A percentile compares a stretch with the other conserved stretches of the same genome.
These are phyloP conservation scores for Limnodromus scolopaceus DNA, from an alignment of 2,797 vertebrate species.

Conservation along the genomic window DNA sequence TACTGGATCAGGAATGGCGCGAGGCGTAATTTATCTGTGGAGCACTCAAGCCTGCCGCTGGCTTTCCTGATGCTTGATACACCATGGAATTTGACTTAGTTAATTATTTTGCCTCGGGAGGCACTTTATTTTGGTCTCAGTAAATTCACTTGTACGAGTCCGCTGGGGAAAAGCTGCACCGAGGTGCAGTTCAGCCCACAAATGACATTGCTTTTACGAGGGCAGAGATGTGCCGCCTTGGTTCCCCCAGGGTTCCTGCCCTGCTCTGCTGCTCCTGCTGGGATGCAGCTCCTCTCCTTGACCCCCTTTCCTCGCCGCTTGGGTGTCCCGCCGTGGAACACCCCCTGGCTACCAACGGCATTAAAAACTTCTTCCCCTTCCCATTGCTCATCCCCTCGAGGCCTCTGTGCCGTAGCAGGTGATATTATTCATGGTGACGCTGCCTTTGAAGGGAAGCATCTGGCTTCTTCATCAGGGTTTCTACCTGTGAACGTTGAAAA, in stretches of 20 bases:
- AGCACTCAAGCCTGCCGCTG: neutral
- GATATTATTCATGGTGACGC: neutral
- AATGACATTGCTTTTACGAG: neutral
- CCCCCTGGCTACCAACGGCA: neutral
- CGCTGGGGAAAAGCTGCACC: neutral
- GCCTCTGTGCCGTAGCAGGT: neutral
- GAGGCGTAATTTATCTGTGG: neutral
- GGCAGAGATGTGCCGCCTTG: neutral
- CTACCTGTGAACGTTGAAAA: neutral
- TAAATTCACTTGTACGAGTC: neutral
- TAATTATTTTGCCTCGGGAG: conserved; percentile 19
- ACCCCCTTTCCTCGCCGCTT: neutral
- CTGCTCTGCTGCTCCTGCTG: neutral
- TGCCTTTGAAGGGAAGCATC: neutral
- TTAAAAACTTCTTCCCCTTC: neutral
- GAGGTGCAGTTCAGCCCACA: neutral
- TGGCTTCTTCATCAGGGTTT: neutral
- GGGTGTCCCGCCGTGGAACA: neutral
- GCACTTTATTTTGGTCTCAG: conserved; percentile 9
- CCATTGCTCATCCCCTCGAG: neutral
- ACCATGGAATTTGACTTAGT: neutral
- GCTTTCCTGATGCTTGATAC: neutral
- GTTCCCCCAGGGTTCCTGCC: rapidly evolving
- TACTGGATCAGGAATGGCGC: neutral
- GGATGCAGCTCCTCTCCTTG: neutral